Base-by-base conservation (phyloP, 2,113 vertebrate genomes). In the Abramis brama region DNA sequence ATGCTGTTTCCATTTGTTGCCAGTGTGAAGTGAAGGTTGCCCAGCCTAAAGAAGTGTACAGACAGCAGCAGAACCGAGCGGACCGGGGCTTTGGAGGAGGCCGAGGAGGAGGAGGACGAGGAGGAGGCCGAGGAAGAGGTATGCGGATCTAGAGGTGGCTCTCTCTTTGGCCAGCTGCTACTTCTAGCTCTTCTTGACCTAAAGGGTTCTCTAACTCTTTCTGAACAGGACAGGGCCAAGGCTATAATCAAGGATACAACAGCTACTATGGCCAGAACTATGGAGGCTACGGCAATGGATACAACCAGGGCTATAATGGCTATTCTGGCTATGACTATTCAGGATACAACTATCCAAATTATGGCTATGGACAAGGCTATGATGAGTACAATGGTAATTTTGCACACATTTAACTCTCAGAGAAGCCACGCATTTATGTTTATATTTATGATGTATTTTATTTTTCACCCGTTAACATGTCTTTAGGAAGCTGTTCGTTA, bases 21-120 rank as follows among this genome's bases (percentile, higher is more conserved):
- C 87, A 97, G 97, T 97, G 97, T 92, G 97, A 97, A 92, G 96
- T 97, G 83, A 97, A 97, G 94, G 97, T 97, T 89, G 97, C 97
- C 82, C 96, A 97, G 85, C 96, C 97, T 78, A 97, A 97, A 92
- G 97, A 97, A 84, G 95, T 97, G 0, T 97, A 97, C 91, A 95
- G 96, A 85, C 96, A 96, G 55, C 96, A 97, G 68, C 96, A 97
- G 86, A 93, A 93, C 66, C 94, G 96, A 90, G 94, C 93, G 50
- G 94, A 94, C 74, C 36, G 94, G 0, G 86, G 94, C 55, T 95
- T 95, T 33, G 89, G 96, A 89, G 89, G 95, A 91, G 94, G 66
- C 19, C 47, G 96, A 92, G 17, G 55, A 8, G 17, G 55, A 55
- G 52, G 96, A 0, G 90, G 90, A 92, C 19, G 55, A 8, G 19